Evolutionary conservation across 1,140 invertebrate species (phyloP), one percentile per base, ranked within the genome.

Genomic region (Galleria mellonella): DNA sequence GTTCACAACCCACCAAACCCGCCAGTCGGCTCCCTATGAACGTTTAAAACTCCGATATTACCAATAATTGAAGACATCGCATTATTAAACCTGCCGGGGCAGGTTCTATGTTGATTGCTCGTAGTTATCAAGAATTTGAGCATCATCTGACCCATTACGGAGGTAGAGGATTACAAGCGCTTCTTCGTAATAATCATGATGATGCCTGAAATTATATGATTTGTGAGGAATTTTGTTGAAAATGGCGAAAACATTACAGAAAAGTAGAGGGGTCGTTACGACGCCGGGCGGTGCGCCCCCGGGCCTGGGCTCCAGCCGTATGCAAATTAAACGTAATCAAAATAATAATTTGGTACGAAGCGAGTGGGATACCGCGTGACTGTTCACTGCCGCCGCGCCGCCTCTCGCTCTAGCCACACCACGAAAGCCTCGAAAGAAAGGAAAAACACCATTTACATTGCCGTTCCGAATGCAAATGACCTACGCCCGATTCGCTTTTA

Each of bases 311-410:
- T 62, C 55, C 69, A 59, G 63, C 69, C 68, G 64, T 83, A 84
- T 84, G 76, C 81, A 84, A 84, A 84, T 84, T 81, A 84, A 81
- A 77, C 58, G 77, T 73, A 83, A 84, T 84, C 81, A 83, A 84
- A 84, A 81, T 81, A 84, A 84, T 81, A 64, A 82, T 84, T 84
- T 79, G 38, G 56, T 55, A 76, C 48, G 66, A 62, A 57, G 51
- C 61, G 54, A 69, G 55, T 46, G 47, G 51, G 57, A 47, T 50
- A 11, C 33, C 35, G 39, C 36, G 32, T 23, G 49, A 37, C 37
- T 23, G 17, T 23, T 23, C 17, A 23, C 17, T 23, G 17, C 17
- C 33, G 32, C n/a, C 12, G 14, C 10, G 8, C 29, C 30, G 29
- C 55, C 52, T 70, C 68, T 65, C 65, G 31, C 54, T 66, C 62